These are phyloP conservation scores for Drepana arcuata DNA, from an alignment of 1,140 invertebrate species.

Conservation along the genomic window DNA sequence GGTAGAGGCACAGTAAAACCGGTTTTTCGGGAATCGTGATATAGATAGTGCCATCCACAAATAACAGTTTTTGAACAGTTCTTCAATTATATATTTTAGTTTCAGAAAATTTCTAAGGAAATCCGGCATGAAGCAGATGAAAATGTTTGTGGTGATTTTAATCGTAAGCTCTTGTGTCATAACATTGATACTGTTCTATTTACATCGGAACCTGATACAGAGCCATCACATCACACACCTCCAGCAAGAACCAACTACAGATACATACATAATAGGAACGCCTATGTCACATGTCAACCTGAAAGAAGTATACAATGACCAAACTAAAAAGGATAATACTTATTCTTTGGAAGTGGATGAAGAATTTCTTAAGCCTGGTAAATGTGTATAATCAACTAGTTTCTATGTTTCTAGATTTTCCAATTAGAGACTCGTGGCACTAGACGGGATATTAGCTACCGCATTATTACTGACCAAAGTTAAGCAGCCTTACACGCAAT, in stretches of 20 bases:
- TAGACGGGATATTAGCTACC: too few relatives aligned
- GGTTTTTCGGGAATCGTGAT: too few relatives aligned
- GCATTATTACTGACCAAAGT: too few relatives aligned
- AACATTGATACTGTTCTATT: constrained; percentile 26
- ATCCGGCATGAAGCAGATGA: constrained; percentile 28
- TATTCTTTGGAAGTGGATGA: constrained; percentile 27
- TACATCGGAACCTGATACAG: constrained; percentile 7
- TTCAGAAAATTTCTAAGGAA: constrained; percentile 26
- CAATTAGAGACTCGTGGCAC: too few relatives aligned
- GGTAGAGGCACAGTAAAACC: too few relatives aligned
- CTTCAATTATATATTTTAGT: constrained; percentile 24
- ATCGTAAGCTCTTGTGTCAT: constrained; percentile 20
- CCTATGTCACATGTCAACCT: constrained; percentile 31
- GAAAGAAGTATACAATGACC: constrained; percentile 32
- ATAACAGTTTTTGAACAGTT: too few relatives aligned
- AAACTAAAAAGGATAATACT: constrained; percentile 14
- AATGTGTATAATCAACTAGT: too few relatives aligned
- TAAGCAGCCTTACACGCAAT: too few relatives aligned
- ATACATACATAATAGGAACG: constrained; percentile 3
- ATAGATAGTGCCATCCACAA: too few relatives aligned
- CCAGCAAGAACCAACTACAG: constrained; percentile 5
- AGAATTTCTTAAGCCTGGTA: constrained; percentile 25
- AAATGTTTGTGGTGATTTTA: constrained; percentile 18
- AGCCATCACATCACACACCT: constrained; percentile 3
- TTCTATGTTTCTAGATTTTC: too few relatives aligned